Conservation (phyloP, 2,797 vertebrate genomes). For the Triplophysa yarkandensis region DNA sequence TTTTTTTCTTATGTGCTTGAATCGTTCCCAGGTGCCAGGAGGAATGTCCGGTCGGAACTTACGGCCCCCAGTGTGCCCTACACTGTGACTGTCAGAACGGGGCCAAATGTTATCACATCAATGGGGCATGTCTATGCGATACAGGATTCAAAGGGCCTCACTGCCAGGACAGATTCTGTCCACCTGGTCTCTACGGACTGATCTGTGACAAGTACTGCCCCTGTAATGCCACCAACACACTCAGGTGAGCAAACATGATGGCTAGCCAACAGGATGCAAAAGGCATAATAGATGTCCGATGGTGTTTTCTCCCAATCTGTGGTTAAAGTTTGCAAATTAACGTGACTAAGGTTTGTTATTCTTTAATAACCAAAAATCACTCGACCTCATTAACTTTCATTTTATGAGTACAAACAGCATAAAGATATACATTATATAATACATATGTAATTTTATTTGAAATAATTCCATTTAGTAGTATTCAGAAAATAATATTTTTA, state of each 20-base stretch:
- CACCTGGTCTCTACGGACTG: constrained; percentile 87
- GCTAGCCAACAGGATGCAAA: constrained; percentile 22
- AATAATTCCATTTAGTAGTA: too few species aligned
- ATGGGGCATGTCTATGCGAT: constrained; percentile 90
- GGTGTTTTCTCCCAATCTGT: neutral
- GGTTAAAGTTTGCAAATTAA: too few species aligned
- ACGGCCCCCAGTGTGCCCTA: constrained; percentile 87
- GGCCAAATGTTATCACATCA: constrained; percentile 93
- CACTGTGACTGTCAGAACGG: constrained; percentile 92
- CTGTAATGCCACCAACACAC: constrained; percentile 85
- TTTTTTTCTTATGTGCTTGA: constrained; percentile 38
- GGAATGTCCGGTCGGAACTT: constrained; percentile 93
- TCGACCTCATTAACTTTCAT: too few species aligned
- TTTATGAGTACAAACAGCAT: too few species aligned
- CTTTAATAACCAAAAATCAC: too few species aligned
- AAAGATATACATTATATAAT: too few species aligned
- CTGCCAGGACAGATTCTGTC: constrained; percentile 95
- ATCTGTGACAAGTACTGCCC: constrained; percentile 94
- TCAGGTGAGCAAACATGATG: constrained; percentile 78
- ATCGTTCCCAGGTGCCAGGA: constrained; percentile 88
- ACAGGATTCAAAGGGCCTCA: constrained; percentile 91
- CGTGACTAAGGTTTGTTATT: too few species aligned
- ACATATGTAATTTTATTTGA: too few species aligned
- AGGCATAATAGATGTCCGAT: neutral
- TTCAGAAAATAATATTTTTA: too few species aligned